These are phyloP conservation scores for Dromiciops gliroides DNA, from an alignment of 2,113 vertebrate species.

Conservation along the genomic window DNA sequence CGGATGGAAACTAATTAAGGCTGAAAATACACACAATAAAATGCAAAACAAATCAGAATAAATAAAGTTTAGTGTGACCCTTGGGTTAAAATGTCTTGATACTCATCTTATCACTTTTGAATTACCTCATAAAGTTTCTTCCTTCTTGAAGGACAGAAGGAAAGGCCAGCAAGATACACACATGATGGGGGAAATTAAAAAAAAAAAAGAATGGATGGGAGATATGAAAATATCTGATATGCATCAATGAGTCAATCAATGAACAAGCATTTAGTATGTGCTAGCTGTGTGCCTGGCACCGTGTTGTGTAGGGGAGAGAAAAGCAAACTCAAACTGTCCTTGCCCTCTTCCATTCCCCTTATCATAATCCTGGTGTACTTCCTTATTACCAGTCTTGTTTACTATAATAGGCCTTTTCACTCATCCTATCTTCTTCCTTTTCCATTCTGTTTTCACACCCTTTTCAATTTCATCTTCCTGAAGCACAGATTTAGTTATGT, in stretches of 20 bases:
- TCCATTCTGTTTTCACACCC: not conserved
- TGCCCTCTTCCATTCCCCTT: not conserved
- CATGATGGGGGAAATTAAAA: not conserved
- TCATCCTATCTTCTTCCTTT: not conserved
- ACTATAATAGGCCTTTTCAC: not conserved
- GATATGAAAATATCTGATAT: not conserved
- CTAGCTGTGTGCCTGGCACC: not conserved
- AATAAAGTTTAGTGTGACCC: slow-evolving; percentile 73
- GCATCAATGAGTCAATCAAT: not conserved
- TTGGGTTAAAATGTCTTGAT: slow-evolving; percentile 60
- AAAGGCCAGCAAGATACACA: not conserved
- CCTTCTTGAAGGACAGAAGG: slow-evolving; percentile 49
- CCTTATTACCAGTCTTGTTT: not conserved
- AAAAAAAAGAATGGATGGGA: not conserved
- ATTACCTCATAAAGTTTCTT: not conserved
- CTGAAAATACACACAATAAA: slow-evolving; percentile 73
- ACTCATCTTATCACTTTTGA: slow-evolving; percentile 5
- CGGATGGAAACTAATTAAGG: slow-evolving; percentile 70
- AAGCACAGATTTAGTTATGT: not conserved
- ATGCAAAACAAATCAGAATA: slow-evolving; percentile 72
- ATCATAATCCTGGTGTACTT: not conserved
- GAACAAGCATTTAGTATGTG: not conserved
- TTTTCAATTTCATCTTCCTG: not conserved
- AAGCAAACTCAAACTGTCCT: not conserved
- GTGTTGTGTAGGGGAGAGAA: not conserved